Percentiles rank a stretch among this genome's conserved stretches.
Conservation (phyloP, 2,797 vertebrate species). For the Phoebastria nigripes region DNA sequence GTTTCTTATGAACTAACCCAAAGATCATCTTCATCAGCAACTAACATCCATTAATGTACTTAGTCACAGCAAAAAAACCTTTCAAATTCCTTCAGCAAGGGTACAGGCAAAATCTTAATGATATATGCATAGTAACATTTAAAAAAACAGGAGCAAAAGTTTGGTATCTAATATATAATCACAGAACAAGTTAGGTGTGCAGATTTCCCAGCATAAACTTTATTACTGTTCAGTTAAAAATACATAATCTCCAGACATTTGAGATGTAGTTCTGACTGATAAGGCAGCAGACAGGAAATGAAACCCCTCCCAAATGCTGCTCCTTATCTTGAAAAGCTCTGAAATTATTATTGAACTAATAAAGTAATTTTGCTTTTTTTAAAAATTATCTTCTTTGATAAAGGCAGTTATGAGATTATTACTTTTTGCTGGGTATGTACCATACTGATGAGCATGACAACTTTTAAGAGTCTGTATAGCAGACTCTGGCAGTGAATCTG, state of each 20-base stretch:
- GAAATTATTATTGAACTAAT: constrained; percentile 89
- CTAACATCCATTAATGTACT: neutral
- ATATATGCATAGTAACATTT: constrained; percentile 43
- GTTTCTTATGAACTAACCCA: neutral
- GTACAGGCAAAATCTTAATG: constrained; percentile 48
- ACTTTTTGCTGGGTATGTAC: constrained; percentile 62
- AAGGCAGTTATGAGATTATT: constrained; percentile 72
- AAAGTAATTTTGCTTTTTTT: constrained; percentile 88
- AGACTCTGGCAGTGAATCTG: neutral
- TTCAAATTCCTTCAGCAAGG: neutral
- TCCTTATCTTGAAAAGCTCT: constrained; percentile 86
- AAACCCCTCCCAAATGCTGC: constrained; percentile 85
- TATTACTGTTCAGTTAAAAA: constrained; percentile 82
- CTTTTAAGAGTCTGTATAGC: constrained; percentile 30
- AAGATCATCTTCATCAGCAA: neutral
- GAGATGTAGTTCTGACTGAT: constrained; percentile 78
- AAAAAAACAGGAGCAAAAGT: constrained; percentile 40
- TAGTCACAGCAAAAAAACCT: neutral
- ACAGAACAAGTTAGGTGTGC: constrained; percentile 71
- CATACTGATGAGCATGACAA: constrained; percentile 49
- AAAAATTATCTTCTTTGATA: constrained; percentile 70
- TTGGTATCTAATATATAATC: constrained; percentile 69
- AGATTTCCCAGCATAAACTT: constrained; percentile 68
- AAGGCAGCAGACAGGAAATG: constrained; percentile 91
- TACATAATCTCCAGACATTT: constrained; percentile 77